Evolutionary conservation across 2,113 vertebrate species (phyloP).

Genomic region (Semnopithecus entellus): DNA sequence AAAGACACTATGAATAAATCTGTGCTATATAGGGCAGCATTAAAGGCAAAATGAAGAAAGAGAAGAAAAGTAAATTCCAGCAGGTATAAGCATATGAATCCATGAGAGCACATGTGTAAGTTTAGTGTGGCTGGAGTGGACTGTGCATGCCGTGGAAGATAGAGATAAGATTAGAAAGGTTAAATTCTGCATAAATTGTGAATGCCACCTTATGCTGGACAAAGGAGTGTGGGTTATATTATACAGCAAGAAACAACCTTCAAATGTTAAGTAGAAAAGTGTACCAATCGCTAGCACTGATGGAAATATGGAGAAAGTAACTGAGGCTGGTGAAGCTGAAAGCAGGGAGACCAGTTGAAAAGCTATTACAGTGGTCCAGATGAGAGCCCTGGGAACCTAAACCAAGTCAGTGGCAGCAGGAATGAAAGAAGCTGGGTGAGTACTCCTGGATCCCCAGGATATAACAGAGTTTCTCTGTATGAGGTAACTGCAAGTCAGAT

Average conservation of each 20-base stretch:
- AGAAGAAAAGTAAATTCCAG: neutral
- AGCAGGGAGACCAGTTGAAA: neutral
- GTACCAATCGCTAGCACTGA: neutral
- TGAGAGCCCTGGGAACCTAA: neutral
- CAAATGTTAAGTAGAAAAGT: neutral
- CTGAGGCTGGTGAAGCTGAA: neutral
- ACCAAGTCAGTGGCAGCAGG: neutral
- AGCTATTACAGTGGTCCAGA: neutral
- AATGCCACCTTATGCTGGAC: neutral
- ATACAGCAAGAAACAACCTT: neutral
- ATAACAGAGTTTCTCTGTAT: neutral
- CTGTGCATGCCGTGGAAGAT: neutral
- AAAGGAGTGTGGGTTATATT: neutral
- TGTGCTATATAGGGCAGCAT: neutral
- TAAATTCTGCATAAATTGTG: neutral
- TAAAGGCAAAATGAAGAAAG: neutral
- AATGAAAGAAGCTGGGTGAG: neutral
- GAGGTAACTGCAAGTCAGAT: neutral
- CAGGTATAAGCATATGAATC: neutral
- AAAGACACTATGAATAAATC: neutral
- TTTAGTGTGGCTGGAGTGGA: neutral
- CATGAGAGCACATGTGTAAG: neutral
- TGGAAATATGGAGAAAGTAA: neutral
- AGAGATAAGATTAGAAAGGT: neutral
- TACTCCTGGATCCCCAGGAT: no score